These are phyloP conservation scores for Drosophila birchii DNA, from an alignment of 2,888 invertebrate genomes.

Conservation along the genomic window DNA sequence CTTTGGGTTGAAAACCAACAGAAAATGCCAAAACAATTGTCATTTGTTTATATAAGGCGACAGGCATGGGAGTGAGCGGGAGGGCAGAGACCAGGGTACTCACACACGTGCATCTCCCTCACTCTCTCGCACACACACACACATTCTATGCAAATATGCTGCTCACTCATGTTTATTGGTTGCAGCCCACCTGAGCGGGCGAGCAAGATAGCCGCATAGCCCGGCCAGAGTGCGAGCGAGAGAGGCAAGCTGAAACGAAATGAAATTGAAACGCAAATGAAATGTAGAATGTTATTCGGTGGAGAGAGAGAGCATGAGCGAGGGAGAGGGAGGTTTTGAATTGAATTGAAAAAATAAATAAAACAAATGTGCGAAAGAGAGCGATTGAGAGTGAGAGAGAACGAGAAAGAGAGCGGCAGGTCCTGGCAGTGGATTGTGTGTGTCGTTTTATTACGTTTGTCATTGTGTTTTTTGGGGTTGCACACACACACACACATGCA, in stretches of 20 bases:
- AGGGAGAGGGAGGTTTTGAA: conserved; percentile 33
- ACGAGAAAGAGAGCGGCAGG: conserved; percentile 15
- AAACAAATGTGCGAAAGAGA: conserved; percentile 61
- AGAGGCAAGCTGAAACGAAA: conserved; percentile 36
- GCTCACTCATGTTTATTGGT: conserved; percentile 82
- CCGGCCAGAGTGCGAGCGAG: conserved; percentile 17
- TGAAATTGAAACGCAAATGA: conserved; percentile 75
- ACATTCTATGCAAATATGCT: conserved; percentile 70
- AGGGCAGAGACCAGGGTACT: conserved; percentile 56
- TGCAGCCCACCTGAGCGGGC: conserved; percentile 80
- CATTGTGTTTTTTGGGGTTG: conserved; percentile 78
- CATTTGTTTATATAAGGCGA: conserved; percentile 80
- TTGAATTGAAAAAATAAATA: conserved; percentile 80
- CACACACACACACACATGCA: conserved; percentile 46
- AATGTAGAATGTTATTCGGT: conserved; percentile 57
- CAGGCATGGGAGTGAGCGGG: conserved; percentile 65
- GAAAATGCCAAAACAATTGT: conserved; percentile 82
- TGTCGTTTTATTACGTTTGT: conserved; percentile 77
- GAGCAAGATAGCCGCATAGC: conserved; percentile 23
- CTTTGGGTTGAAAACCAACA: conserved; percentile 63
- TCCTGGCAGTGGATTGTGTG: conserved; percentile 46
- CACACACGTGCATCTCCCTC: conserved; percentile 45
- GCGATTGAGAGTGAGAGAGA: conserved; percentile 5
- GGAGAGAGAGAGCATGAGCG: conserved; percentile 24
- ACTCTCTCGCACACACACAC: conserved; percentile 32